Evolutionary conservation across 1,140 invertebrate species (phyloP), one percentile per base, ranked within the genome.

Genomic region (Rhopalosiphum padi): DNA sequence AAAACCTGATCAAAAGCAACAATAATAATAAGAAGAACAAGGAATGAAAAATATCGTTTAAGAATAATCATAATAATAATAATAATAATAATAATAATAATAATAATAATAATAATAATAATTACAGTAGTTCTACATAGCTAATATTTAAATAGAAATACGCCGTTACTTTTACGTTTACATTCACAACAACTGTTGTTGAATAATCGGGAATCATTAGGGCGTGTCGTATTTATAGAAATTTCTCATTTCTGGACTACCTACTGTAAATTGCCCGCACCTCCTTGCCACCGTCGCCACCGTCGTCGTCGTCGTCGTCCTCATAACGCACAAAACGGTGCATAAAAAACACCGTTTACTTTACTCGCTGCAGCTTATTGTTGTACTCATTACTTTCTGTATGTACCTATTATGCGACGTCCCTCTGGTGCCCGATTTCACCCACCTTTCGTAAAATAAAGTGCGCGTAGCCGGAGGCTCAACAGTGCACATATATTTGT

Each of bases 381-480:
- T 77, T 77, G n/a, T 77, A 77, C 60, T 77, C 60, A 77, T n/a
- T 77, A 77, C 60, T 77, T 77, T 77, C 60, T n/a, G n/a, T 77
- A n/a, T n/a, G n/a, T 77, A 35, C 60, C 30, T 77, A 77, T 77
- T 77, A 77, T 15, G 30, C 15, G 48, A 51, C n/a, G 15, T n/a
- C 60, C 60, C n/a, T 77, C 60, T n/a, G 60, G 60, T 77, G 60
- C 60, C 60, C 60, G 60, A 77, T n/a, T n/a, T 77, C 60, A n/a
- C 60, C 60, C n/a, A 77, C 30, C 30, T 77, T 77, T 21, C 60
- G 60, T 35, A 77, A n/a, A 77, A 77, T n/a, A 35, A 68, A n/a
- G 4, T n/a, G 4, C n/a, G n/a, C 30, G 15, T n/a, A n/a, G 4
- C 60, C 60, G 0, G 30, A n/a, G 15, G 11, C 60, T 21, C 15